Evolutionary conservation across 92 coral and sea anemone species (phyloP).

Genomic region (Diadumene lineata): DNA sequence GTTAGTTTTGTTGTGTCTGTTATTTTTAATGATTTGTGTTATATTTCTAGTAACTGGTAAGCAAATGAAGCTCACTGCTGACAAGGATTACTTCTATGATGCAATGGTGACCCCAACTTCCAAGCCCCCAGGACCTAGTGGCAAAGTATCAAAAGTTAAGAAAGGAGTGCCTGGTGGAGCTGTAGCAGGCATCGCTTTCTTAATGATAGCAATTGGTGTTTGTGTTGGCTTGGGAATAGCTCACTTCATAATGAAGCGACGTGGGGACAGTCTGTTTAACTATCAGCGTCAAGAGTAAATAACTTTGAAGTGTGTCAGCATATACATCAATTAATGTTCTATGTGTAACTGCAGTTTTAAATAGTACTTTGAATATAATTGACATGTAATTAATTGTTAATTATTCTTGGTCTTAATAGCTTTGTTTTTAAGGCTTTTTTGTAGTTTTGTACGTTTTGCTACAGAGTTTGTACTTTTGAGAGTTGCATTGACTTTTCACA

Average conservation of each 20-base stretch:
- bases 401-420: no score
- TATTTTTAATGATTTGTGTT: not conserved
- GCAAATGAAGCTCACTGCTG: conserved; percentile 21
- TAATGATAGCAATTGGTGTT: conserved; percentile 56
- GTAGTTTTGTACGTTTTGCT: no score
- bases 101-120: not conserved
- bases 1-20: no score
- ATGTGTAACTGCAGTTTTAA: not conserved
- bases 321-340: not conserved
- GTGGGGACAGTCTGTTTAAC: conserved; percentile 58
- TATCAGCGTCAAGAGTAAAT: conserved; percentile 57
- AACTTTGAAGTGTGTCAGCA: no score
- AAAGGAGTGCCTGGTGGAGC: conserved; percentile 61
- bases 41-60: not conserved
- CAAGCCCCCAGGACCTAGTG: conserved; percentile 10
- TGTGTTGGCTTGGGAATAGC: conserved; percentile 55
- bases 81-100: conserved; percentile 28
- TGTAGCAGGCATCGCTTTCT: conserved; percentile 58
- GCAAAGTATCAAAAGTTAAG: not conserved
- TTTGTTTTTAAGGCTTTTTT: no score
- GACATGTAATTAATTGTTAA: no score
- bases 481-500: no score
- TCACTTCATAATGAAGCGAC: conserved; percentile 64
- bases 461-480: no score
- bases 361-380: not conserved